Evolutionary conservation across 2,888 invertebrate genomes (phyloP), one percentile per base, ranked within the genome.

Genomic region (Dusona sp.): DNA sequence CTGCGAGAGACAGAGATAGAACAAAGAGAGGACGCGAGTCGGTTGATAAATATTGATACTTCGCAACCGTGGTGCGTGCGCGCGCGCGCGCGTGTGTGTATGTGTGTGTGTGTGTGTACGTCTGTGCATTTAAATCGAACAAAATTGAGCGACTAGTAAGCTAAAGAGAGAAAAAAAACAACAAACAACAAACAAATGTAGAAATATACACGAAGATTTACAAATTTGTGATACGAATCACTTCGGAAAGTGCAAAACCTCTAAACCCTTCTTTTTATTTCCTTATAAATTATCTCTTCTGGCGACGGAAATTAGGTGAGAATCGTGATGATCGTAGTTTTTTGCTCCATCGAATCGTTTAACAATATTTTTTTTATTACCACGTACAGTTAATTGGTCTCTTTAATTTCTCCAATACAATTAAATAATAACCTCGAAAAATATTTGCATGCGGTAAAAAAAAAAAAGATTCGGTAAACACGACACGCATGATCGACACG

Each of bases 401-500:
- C 16, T 45, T 45, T 45, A 45, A 45, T 45, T 13, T 16, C 13
- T 16, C 11, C 42, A 11, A 0, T 42, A 11, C 11, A 2, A 3
- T 16, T 45, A 16, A 45, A 45, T 45, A n/a, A n/a, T n/a, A n/a
- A n/a, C n/a, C n/a, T n/a, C n/a, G n/a, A 9, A 7, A 25, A 54
- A 8, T 11, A 0, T 54, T n/a, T 22, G 2, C 0, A 7, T 1
- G 7, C 77, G 33, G 22, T 36, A 68, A 19, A 22, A 36, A n/a
- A 36, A 45, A 68, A 19, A 22, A 25, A 16, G 36, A 70, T 64
- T 36, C 68, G 25, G 61, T 45, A 54, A 22, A 29, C 16, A 16
- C 13, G 80, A 67, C 42, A 61, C 61, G 3, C 42, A 25, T 57
- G 36, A 74, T 64, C 61, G 67, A 54, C 54, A 57, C 73, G 74